Evolutionary conservation across 2,113 vertebrate genomes (phyloP).

Genomic region (Raja brachyura): DNA sequence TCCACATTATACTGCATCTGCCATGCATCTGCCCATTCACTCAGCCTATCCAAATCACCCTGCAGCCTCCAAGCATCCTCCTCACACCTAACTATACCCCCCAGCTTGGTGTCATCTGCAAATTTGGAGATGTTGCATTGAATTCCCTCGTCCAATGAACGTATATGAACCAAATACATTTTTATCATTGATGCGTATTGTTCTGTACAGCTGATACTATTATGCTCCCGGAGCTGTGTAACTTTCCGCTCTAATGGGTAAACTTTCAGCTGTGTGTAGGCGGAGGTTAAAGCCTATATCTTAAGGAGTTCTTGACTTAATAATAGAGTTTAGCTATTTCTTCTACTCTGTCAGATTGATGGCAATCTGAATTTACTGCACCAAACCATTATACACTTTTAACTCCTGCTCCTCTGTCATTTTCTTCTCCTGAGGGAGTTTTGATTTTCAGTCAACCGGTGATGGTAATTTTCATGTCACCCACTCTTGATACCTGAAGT

Average conservation of each 20-base stretch:
- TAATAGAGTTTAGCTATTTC: constrained; percentile 9
- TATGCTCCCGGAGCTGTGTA: neutral
- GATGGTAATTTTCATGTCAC: neutral
- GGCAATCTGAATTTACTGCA: constrained; percentile 11
- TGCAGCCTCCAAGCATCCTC: too few species aligned
- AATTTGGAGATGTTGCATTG: too few species aligned
- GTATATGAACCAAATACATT: neutral
- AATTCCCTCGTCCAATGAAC: too few species aligned
- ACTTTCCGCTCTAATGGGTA: neutral
- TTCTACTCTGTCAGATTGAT: constrained; percentile 1
- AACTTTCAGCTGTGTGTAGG: constrained; percentile 22
- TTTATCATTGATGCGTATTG: neutral
- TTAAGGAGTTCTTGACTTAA: constrained; percentile 6
- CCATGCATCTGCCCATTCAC: too few species aligned
- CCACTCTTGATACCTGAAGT: neutral
- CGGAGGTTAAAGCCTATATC: constrained; percentile 5
- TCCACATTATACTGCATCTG: too few species aligned
- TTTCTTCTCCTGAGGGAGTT: neutral
- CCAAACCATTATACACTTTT: neutral
- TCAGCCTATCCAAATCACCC: too few species aligned
- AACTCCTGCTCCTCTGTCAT: neutral
- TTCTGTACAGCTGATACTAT: neutral
- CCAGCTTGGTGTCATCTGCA: too few species aligned
- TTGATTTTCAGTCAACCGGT: neutral
- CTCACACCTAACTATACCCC: too few species aligned